Base-by-base conservation (phyloP, 2,888 invertebrate species). In the Pachymerium ferrugineum region DNA sequence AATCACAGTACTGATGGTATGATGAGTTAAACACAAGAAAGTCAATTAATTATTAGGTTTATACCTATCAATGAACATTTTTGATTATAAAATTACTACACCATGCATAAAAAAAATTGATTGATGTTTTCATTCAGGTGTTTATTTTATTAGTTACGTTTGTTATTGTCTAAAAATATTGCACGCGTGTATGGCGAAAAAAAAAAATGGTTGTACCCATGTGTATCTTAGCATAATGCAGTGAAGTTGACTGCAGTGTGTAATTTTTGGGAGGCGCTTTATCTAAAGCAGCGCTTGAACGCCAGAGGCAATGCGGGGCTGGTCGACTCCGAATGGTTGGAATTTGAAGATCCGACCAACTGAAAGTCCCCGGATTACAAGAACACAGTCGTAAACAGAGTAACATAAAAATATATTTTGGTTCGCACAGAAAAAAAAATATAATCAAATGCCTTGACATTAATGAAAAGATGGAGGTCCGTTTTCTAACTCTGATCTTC, bases 251-350 rank as follows among this genome's bases (percentile, higher is more conserved):
- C 62, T 25, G 62, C 62, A 62, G 62, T 62, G 28, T 25, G 4
- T 62, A 62, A 28, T 54, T 62, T 62, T 62, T 62, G 62, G 62
- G 62, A 62, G 62, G 62, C 62, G 62, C 62, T 62, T 62, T 28
- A 62, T 62, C 62, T 12, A 22, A 10, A 25, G 54, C n/a, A n/a
- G 62, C 25, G 62, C 25, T 62, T 22, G 25, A 62, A 62, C 62
- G 62, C 62, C 62, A n/a, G 62, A 22, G 62, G 62, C 62, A 62
- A 62, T 62, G 62, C 62, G 62, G 62, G 62, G 62, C 62, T 62
- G 62, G 22, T 62, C 28, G 25, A 12, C 62, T 62, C 25, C 62
- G 62, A 62, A 62, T 62, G 62, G 62, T 62, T n/a, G 62, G 25
- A 62, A 62, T 62, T 62, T 62, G 62, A 62, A 28, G 28, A 62